Conservation (phyloP, 1,140 invertebrate genomes). For the Rhynchophorus ferrugineus region DNA sequence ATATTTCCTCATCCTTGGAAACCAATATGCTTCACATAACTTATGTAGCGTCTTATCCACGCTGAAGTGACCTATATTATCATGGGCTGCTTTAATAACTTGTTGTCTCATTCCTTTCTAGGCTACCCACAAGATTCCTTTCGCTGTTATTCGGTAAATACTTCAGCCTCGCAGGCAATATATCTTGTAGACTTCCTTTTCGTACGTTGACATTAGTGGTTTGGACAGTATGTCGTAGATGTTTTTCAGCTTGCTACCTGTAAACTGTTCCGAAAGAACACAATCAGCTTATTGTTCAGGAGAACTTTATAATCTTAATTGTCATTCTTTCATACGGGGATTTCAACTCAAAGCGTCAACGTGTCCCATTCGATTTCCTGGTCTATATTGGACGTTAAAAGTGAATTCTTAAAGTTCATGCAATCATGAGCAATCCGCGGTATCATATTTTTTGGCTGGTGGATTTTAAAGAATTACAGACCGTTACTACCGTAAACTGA, state of each 20-base stretch:
- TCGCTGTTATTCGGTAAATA: constrained; percentile 28
- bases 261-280: constrained; percentile 15
- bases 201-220: constrained; percentile 17
- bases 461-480: constrained; percentile 29
- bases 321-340: constrained; percentile 1
- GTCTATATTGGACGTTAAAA: constrained; percentile 30
- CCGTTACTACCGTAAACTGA: constrained; percentile 28
- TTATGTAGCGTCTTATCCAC: constrained; percentile 33
- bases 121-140: constrained; percentile 32
- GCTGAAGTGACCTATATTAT: constrained; percentile 34
- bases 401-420: constrained; percentile 26
- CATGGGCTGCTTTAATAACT: constrained; percentile 32
- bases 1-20: constrained; percentile 30
- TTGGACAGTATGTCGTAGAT: no score
- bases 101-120: constrained; percentile 31
- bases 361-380: constrained; percentile 30
- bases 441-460: constrained; percentile 24
- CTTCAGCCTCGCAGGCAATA: constrained; percentile 27
- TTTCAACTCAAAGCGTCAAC: constrained; percentile 34
- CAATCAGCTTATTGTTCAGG: constrained; percentile 12
- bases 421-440: constrained; percentile 30
- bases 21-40: constrained; percentile 33
- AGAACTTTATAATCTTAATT: constrained; percentile 3
- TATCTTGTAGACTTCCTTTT: constrained; percentile 27
- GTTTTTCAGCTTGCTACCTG: constrained; percentile 11